These are phyloP conservation scores for Drosophila parabipectinata DNA, from an alignment of 1,140 invertebrate genomes.

Conservation along the genomic window DNA sequence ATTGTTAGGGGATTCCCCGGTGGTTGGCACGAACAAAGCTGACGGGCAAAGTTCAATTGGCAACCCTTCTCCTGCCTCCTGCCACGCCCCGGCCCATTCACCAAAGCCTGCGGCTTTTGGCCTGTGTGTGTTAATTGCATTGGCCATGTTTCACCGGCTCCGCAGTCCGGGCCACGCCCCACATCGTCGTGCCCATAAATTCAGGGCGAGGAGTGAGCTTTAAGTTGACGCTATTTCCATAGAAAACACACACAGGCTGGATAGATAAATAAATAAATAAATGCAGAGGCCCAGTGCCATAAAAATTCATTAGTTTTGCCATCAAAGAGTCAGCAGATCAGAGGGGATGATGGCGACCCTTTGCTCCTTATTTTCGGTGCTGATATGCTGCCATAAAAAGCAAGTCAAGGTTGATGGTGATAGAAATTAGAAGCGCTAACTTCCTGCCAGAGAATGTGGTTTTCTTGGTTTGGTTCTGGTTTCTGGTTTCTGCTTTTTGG, in stretches of 20 bases:
- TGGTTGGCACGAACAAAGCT: constrained; percentile 9
- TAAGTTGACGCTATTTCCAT: constrained; percentile 22
- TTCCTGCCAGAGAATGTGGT: constrained; percentile 28
- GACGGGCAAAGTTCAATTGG: constrained; percentile 39
- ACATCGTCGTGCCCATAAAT: constrained; percentile 40
- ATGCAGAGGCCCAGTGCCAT: constrained; percentile 48
- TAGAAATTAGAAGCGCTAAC: constrained; percentile 55
- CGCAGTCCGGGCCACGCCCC: constrained; percentile 15
- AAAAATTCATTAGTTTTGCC: constrained; percentile 78
- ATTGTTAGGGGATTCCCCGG: constrained; percentile 39
- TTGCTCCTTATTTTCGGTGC: constrained; percentile 2
- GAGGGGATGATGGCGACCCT: constrained; percentile 2
- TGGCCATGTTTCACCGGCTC: constrained; percentile 37
- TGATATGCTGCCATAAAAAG: constrained; percentile 35
- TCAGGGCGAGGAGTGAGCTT: constrained; percentile 34
- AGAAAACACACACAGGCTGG: constrained; percentile 15
- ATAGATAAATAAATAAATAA: constrained; percentile 33
- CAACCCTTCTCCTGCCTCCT: constrained; percentile 11
- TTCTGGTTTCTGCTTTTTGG: neutral
- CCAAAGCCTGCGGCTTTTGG: constrained; percentile 27
- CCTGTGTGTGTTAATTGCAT: constrained; percentile 67
- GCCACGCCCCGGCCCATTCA: neutral
- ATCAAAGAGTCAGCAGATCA: constrained; percentile 55
- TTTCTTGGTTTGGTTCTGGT: constrained; percentile 1
- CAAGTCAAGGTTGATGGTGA: constrained; percentile 12